Evolutionary conservation across 2,113 vertebrate species (phyloP), one percentile per base, ranked within the genome.

Genomic region (Falco punctatus): DNA sequence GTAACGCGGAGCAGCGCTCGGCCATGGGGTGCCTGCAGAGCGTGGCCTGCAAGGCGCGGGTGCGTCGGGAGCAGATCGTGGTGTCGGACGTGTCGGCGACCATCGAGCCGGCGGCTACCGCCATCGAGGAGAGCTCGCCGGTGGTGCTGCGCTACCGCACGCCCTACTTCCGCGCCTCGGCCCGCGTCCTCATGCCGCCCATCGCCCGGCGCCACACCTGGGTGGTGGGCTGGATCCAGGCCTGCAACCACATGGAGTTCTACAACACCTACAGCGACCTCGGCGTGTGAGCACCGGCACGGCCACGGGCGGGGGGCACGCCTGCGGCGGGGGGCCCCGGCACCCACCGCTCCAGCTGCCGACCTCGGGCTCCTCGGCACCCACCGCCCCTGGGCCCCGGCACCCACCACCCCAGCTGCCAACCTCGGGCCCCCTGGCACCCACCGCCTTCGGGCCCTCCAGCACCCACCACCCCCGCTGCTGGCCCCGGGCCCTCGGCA

Each of bases 211-310:
- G 98, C 55, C 99, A 99, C 98, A 99, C 99, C 82, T 99, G 99
- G 99, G 99, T 99, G 97, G 99, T 99, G 93, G 99, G 99, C 94
- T 99, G 99, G 99, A 99, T 99, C 96, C 99, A 99, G 98, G 99
- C 99, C 92, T 99, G 99, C 98, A 99, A 99, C 96, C 99, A 99
- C 97, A 99, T 99, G 99, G 99, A 99, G 96, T 99, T 99, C 97
- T 99, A 99, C 99, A 99, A 99, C 98, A 99, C 98, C 95, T 99
- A 99, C 95, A 99, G 99, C 98, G 95, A 94, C 85, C 90, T 97
- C 59, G 87, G 94, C 94, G 91, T 97, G 94, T 95, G 72, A 97
- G 93, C 75, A 42, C 48, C 27, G 54, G 23, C 35, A 14, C 42
- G 38, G 38, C 38, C 38, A 38, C 38, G 38, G 38, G 38, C 38